A percentile compares a stretch with the other conserved stretches of the same genome.
Conservation (phyloP, 2,888 invertebrate genomes). For the Machimus rusticus region DNA sequence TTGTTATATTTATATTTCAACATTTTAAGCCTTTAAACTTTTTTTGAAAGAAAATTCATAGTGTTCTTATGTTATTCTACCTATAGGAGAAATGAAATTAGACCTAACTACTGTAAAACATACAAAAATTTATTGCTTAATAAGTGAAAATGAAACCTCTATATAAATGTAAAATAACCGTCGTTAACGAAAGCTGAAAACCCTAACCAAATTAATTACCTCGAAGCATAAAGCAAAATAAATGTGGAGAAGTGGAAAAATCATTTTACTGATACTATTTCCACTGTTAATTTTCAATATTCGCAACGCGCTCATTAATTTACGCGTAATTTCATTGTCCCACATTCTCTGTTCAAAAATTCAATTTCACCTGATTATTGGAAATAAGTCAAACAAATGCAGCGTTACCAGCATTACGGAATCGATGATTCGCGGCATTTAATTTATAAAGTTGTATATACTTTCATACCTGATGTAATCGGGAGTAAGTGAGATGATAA, state of each 20-base stretch:
- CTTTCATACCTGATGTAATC: conserved; percentile 26
- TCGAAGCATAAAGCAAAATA: not conserved
- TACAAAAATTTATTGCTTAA: not conserved
- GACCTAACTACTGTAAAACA: not conserved
- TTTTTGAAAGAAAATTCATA: too few species aligned
- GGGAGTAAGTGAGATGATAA: conserved; percentile 13
- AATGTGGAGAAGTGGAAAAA: not conserved
- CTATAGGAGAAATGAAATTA: not conserved
- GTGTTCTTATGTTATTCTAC: not conserved
- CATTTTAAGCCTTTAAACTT: too few species aligned
- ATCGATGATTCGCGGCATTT: not conserved
- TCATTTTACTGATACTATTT: not conserved
- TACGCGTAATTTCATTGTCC: not conserved
- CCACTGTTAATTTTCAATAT: not conserved
- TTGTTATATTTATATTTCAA: too few species aligned
- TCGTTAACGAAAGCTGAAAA: not conserved
- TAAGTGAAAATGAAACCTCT: not conserved
- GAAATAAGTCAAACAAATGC: not conserved
- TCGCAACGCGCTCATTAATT: not conserved
- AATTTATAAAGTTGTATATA: not conserved
- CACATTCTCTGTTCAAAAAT: not conserved
- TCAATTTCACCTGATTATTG: not conserved
- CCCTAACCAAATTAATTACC: not conserved
- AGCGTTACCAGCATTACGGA: not conserved
- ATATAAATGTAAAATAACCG: not conserved